Base-by-base conservation (phyloP, 2,797 vertebrate species). In the Peromyscus aztecus region DNA sequence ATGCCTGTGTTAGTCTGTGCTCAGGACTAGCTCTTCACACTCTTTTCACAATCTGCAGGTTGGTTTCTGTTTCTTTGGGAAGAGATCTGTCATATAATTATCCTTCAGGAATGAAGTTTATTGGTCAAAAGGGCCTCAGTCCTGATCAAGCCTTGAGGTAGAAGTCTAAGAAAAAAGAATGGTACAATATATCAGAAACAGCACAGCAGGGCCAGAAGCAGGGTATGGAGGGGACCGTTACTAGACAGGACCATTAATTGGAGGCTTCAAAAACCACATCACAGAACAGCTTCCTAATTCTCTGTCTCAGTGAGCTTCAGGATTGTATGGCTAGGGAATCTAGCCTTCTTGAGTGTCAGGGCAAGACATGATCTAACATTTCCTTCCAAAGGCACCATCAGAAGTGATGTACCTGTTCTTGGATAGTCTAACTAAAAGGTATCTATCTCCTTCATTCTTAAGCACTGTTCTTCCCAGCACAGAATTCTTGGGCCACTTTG, bases 381-480 rank as follows among this genome's bases (percentile, higher is more conserved):
- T 57, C 27, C 65, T 83, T 71, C 65, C 21, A 31, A 90, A 84
- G 2, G 0, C 8, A 17, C 17, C 40, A 63, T 6, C 4, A 8
- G 29, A 75, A 57, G 77, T 67, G 1, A 67, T 52, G 23, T 43
- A 9, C 85, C 29, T 86, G 10, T 57, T 80, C 10, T 24, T 90
- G 11, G 27, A 87, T 57, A 13, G 83, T 87, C 17, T 80, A 49
- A 59, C 43, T 12, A 52, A 49, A 49, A 2, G 40, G 0, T 16
- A 23, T 46, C 12, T 55, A 16, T 3, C 13, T 17, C 4, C 17
- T 93, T 81, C 4, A 91, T 65, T 71, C 2, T 86, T 81, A 67
- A 76, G 31, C 13, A 29, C 5, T n/a, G n/a, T 61, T 71, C 3
- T 29, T 31, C 1, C 1, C 7, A 0, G 0, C 12, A 61, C 59